A percentile compares a stretch with the other conserved stretches of the same genome.
Conservation (phyloP, 2,113 vertebrate genomes). For the Eptatretus burgeri region DNA sequence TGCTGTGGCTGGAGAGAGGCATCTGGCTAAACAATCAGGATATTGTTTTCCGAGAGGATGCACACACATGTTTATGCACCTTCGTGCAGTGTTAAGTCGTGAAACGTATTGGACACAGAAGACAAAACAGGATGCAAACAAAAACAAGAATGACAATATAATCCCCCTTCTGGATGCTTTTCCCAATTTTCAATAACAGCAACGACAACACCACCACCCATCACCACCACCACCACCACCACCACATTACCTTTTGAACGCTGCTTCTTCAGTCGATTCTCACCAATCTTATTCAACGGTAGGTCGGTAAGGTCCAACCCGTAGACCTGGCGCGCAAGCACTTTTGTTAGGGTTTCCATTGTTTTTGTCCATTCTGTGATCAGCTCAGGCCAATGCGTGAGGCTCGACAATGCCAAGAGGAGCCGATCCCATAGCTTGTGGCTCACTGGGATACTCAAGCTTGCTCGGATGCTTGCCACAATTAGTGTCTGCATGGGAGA, state of each 20-base stretch:
- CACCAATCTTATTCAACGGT: conserved; percentile 82
- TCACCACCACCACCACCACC: background rate
- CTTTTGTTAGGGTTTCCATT: conserved; percentile 97
- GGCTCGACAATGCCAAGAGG: conserved; percentile 57
- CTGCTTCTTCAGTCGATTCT: conserved; percentile 95
- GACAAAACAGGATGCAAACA: too few relatives aligned
- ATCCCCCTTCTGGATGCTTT: background rate
- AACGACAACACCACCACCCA: too few relatives aligned
- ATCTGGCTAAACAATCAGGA: too few relatives aligned
- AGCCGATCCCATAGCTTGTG: conserved; percentile 92
- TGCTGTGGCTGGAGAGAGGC: too few relatives aligned
- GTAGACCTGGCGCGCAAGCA: conserved; percentile 79
- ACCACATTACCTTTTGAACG: conserved; percentile 67
- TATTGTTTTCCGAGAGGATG: too few relatives aligned
- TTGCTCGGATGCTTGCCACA: conserved; percentile 96
- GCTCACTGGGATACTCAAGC: conserved; percentile 81
- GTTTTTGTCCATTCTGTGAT: conserved; percentile 95
- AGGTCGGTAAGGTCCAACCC: conserved; percentile 71
- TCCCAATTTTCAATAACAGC: background rate
- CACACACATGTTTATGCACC: too few relatives aligned
- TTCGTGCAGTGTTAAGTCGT: too few relatives aligned
- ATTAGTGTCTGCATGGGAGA: conserved; percentile 51
- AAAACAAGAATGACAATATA: background rate
- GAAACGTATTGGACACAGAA: too few relatives aligned
- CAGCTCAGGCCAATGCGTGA: conserved; percentile 90